Percentiles rank a stretch among this genome's conserved stretches.
Conservation (phyloP, 2,113 vertebrate species). For the Melanerpes aurifrons region DNA sequence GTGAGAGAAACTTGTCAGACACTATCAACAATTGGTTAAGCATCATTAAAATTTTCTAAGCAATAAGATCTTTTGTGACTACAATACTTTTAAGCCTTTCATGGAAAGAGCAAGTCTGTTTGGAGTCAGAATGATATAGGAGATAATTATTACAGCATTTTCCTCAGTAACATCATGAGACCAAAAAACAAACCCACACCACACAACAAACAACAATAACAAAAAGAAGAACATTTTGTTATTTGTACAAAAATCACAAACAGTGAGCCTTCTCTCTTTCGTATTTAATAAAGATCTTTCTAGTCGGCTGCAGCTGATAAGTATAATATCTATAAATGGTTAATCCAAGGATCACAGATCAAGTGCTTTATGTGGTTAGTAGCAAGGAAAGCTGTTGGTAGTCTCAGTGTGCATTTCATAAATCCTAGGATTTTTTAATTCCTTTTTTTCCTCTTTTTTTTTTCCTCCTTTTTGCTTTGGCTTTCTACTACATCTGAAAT, state of each 20-base stretch:
- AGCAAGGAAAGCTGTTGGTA: slow-evolving; percentile 52
- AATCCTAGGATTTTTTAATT: slow-evolving; percentile 57
- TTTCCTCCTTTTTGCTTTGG: slow-evolving; percentile 6
- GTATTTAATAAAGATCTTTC: slow-evolving; percentile 73
- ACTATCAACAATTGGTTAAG: not conserved
- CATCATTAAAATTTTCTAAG: not conserved
- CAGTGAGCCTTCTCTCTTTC: slow-evolving; percentile 34
- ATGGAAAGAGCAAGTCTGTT: not conserved
- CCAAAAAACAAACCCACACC: not conserved
- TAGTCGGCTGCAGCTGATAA: slow-evolving; percentile 74
- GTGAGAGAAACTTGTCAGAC: not conserved
- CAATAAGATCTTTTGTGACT: not conserved
- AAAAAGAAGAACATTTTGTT: slow-evolving; percentile 29
- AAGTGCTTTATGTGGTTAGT: slow-evolving; percentile 65
- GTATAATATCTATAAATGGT: slow-evolving; percentile 75
- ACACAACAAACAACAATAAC: too few species aligned
- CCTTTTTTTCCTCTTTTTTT: not conserved
- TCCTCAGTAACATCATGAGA: not conserved
- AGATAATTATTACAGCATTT: not conserved
- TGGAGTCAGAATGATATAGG: not conserved
- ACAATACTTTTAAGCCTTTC: not conserved
- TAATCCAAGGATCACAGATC: slow-evolving; percentile 73
- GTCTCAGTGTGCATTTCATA: slow-evolving; percentile 66
- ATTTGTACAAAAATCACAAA: slow-evolving; percentile 56
- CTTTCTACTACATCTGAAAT: slow-evolving; percentile 75